Base-by-base conservation (phyloP, 2,888 invertebrate genomes). In the Uloborus plumipes region DNA sequence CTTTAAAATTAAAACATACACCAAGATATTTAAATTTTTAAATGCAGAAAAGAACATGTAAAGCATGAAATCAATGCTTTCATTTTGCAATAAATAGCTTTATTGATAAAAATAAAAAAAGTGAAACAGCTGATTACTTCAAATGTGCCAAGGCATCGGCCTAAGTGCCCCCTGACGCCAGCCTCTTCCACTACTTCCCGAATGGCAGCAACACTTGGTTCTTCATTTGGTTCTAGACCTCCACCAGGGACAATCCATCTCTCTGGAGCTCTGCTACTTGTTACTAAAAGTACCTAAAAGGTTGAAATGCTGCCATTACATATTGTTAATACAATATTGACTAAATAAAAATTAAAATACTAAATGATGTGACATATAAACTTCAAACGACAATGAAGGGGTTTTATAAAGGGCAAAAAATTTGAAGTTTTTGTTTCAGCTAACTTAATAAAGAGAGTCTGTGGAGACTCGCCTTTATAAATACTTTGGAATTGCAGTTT, bases 181-280 rank as follows among this genome's bases (percentile, higher is more conserved):
- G 98, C 98, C 89, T 99, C 99, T 89, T 99, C 98, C 86, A 94
- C 92, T 67, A 97, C 96, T 91, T 99, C 98, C 76, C 98, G 92
- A 87, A 94, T 93, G 31, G 98, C 98, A 31, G 98, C 97, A 85
- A 94, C 94, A 85, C 94, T 93, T 50, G 96, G 93, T 88, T 95
- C 95, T 88, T 98, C 97, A 53, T 89, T 87, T 0, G 97, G 96
- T 90, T 99, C 98, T 78, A 98, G 94, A 55, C 98, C 98, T 59
- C 98, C 98, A 78, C 98, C 98, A 72, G 98, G 98, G 86, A 99
- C 95, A 87, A 98, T 95, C 98, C 98, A 98, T 89, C 94, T 93
- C 89, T 96, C 95, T 3, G 95, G 94, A 87, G 94, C 93, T 87
- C 95, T 92, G 85, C 96, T 97, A 85, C 96, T 96, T 86, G 96